Evolutionary conservation across 2,113 vertebrate genomes (phyloP).

Genomic region (Urocolius indicus): DNA sequence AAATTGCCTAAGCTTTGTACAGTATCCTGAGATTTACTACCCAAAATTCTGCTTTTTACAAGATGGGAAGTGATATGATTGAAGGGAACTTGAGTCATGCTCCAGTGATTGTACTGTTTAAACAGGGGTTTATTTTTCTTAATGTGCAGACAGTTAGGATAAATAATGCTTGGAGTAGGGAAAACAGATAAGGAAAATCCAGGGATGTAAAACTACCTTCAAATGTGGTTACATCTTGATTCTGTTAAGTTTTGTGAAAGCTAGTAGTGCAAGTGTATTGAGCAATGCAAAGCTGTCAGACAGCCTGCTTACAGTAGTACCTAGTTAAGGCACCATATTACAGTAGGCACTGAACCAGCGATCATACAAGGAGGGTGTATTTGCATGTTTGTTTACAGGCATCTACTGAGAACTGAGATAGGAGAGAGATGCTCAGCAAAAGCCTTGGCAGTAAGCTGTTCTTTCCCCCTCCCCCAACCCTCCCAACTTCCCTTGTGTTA

Average conservation of each 20-base stretch:
- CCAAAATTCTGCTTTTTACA: background rate
- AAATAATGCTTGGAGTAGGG: background rate
- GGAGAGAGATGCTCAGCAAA: slow-evolving; percentile 22
- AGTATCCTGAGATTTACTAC: background rate
- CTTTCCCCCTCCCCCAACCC: background rate
- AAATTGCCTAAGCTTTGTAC: background rate
- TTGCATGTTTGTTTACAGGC: slow-evolving; percentile 16
- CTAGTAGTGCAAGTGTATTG: fast-evolving
- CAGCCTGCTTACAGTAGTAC: background rate
- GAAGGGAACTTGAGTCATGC: background rate
- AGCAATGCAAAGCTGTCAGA: background rate
- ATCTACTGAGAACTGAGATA: background rate
- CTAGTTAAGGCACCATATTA: background rate
- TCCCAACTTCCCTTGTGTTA: background rate
- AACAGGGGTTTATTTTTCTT: background rate
- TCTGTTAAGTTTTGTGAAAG: background rate
- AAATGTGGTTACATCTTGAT: background rate
- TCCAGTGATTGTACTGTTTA: background rate
- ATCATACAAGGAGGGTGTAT: background rate
- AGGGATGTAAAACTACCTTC: background rate
- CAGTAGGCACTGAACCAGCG: background rate
- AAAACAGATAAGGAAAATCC: background rate
- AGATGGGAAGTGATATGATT: background rate
- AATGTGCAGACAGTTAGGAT: background rate
- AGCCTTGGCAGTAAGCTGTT: slow-evolving; percentile 26